phyloP scores from a whole-genome alignment of 2,888 invertebrate genomes.

The Argyresthia goedartella region DNA sequence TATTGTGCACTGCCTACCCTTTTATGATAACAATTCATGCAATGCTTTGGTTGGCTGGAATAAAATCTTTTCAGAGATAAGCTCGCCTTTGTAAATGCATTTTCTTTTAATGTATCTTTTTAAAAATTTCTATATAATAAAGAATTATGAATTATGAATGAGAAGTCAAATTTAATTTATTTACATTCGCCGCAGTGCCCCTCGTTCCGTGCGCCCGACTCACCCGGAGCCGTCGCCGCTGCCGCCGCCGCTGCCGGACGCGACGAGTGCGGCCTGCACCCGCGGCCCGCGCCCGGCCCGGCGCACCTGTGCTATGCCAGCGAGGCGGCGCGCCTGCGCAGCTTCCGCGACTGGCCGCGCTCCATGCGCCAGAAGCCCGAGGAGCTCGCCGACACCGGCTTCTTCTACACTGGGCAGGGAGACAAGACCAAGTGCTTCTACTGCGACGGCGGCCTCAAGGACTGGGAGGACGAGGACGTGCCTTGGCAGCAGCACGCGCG shows the following conservation, averaged over 20 bases:
- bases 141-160: too few species aligned
- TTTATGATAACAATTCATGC: too few species aligned
- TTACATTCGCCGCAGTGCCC: conserved; percentile 86
- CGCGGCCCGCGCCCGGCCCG: conserved; percentile 60
- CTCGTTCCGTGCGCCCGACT: conserved; percentile 73
- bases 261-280: conserved; percentile 41
- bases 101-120: too few species aligned
- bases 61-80: too few species aligned
- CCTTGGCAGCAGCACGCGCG: conserved; percentile 96
- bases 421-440: conserved; percentile 94
- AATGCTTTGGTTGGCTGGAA: too few species aligned
- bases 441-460: conserved; percentile 93
- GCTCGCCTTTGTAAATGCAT: too few species aligned
- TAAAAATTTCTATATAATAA: too few species aligned
- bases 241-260: conserved; percentile 32
- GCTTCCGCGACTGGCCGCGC: conserved; percentile 86
- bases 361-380: conserved; percentile 84
- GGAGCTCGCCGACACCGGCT: conserved; percentile 89
- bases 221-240: conserved; percentile 68
- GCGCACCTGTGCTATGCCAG: conserved; percentile 79
- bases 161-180: too few species aligned
- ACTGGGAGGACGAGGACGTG: conserved; percentile 92
- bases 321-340: conserved; percentile 76
- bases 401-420: conserved; percentile 89
- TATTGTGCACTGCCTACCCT: too few species aligned